phyloP scores from a whole-genome alignment of 2,888 invertebrate species.

The Horisme vitalbata region DNA sequence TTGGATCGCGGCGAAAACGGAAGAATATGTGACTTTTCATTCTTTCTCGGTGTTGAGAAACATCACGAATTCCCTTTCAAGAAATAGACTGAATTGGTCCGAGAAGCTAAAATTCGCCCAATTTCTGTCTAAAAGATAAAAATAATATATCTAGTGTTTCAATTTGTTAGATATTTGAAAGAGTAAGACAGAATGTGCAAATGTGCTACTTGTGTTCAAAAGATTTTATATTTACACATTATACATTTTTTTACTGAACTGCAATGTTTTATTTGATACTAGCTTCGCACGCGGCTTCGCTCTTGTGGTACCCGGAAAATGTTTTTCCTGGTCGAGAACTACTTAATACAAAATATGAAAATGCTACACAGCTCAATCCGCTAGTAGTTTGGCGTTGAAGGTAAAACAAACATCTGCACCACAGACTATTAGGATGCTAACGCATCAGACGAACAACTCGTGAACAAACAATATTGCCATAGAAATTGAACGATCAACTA shows the following conservation, averaged over 20 bases:
- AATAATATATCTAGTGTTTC: not conserved
- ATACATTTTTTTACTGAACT: not conserved
- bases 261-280: not conserved
- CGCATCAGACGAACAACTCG: too few species aligned
- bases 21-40: conserved; percentile 87
- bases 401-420: too few species aligned
- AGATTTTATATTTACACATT: not conserved
- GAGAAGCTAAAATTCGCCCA: too few species aligned
- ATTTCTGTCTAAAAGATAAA: conserved; percentile 4
- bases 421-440: too few species aligned
- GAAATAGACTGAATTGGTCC: conserved; percentile 40
- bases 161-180: conserved; percentile 5
- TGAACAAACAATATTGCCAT: too few species aligned
- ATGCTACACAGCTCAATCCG: too few species aligned
- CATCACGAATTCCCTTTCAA: conserved; percentile 90
- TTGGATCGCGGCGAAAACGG: conserved; percentile 86
- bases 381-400: too few species aligned
- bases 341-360: too few species aligned
- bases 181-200: conserved; percentile 1
- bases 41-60: conserved; percentile 85
- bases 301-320: too few species aligned
- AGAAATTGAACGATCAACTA: too few species aligned
- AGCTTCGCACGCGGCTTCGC: too few species aligned
- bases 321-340: too few species aligned
- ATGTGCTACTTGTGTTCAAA: not conserved